Percentiles rank a stretch among this genome's conserved stretches.
These are phyloP conservation scores for Conus canariensis DNA, from an alignment of 2,888 invertebrate genomes.

Conservation along the genomic window DNA sequence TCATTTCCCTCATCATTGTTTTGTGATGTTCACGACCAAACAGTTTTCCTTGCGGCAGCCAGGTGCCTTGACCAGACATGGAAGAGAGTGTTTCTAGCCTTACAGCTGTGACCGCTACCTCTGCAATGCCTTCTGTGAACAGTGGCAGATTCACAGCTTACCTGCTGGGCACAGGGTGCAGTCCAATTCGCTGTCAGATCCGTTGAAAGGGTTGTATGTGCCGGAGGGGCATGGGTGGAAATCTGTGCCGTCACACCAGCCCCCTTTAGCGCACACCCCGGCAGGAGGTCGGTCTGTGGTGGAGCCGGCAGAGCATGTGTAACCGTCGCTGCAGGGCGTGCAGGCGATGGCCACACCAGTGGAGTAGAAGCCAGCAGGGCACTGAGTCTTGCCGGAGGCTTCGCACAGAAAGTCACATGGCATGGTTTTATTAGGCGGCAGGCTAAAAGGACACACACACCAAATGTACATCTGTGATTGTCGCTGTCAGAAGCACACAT, in stretches of 20 bases:
- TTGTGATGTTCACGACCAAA: too few relatives aligned
- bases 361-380: slow-evolving; percentile 73
- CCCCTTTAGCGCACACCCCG: slow-evolving; percentile 68
- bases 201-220: slow-evolving; percentile 71
- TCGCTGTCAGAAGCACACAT: not conserved
- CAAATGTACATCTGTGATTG: not conserved
- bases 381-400: slow-evolving; percentile 70
- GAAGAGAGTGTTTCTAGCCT: too few relatives aligned
- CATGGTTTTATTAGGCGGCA: not conserved
- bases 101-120: too few relatives aligned
- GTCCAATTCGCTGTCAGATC: slow-evolving; percentile 57
- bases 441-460: not conserved
- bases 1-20: too few relatives aligned
- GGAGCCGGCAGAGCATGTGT: slow-evolving; percentile 69
- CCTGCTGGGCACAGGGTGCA: slow-evolving; percentile 73
- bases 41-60: too few relatives aligned
- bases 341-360: slow-evolving; percentile 64
- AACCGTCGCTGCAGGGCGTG: slow-evolving; percentile 68
- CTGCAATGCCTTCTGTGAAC: too few relatives aligned
- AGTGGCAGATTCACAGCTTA: slow-evolving; percentile 40
- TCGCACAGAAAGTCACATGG: slow-evolving; percentile 36
- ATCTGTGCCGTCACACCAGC: slow-evolving; percentile 73
- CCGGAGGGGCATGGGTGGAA: slow-evolving; percentile 70
- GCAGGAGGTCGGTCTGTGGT: slow-evolving; percentile 65
- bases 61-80: too few relatives aligned